A percentile compares a stretch with the other conserved stretches of the same genome.
Conservation (phyloP, 2,797 vertebrate genomes). For the Sorex maritimensis region DNA sequence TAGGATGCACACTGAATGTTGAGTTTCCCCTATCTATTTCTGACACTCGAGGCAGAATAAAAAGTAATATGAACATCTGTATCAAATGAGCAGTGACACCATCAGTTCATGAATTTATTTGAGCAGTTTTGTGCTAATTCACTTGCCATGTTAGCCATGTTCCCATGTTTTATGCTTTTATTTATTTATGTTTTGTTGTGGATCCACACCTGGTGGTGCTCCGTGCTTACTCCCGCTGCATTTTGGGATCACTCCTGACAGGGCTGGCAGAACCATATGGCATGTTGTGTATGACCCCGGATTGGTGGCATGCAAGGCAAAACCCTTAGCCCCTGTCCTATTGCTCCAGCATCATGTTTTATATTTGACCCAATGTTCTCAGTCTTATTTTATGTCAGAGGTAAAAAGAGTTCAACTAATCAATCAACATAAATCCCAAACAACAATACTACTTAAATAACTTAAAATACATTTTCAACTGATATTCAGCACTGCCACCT, state of each 20-base stretch:
- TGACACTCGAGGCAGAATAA: constrained; percentile 20
- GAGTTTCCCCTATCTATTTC: background rate
- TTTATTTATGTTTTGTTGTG: background rate
- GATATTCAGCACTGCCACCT: background rate
- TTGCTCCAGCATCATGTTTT: background rate
- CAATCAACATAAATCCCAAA: constrained; percentile 53
- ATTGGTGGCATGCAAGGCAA: no score
- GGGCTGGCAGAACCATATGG: no score
- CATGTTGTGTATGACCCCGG: no score
- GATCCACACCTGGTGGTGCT: no score
- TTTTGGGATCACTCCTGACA: no score
- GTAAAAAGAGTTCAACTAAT: background rate
- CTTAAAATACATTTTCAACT: constrained; percentile 1
- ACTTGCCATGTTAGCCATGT: background rate
- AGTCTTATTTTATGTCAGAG: constrained; percentile 3
- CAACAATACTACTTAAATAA: constrained; percentile 4
- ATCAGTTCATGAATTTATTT: constrained; percentile 1
- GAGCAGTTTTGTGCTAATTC: background rate
- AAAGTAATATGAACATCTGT: background rate
- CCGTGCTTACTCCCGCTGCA: no score
- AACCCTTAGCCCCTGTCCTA: no score
- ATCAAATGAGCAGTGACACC: background rate
- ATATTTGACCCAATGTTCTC: background rate
- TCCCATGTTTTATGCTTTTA: no score
- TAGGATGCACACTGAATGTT: background rate